Base-by-base conservation (phyloP, 2,888 invertebrate species). In the Lordiphosa fenestrarum region DNA sequence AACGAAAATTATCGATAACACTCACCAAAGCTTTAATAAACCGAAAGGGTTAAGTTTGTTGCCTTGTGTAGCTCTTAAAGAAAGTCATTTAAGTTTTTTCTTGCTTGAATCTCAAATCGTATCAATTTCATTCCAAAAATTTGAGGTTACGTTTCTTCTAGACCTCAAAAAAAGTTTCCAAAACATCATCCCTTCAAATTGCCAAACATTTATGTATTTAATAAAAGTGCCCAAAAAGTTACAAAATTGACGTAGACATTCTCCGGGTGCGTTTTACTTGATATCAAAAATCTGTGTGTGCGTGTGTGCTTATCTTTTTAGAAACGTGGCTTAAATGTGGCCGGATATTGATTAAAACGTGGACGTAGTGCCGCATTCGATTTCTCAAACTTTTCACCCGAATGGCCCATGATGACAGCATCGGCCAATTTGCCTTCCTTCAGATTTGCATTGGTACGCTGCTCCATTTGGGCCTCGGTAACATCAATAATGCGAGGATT, bases 401-500 rank as follows among this genome's bases (percentile, higher is more conserved):
- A 54, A 19, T 88, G 85, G 2, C 89, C 89, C 41, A 89, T 66
- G 12, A 88, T 86, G 9, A 89, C 75, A 2, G 86, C 88, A 19
- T 87, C 86, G 3, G 66, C 71, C 9, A 77, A 44, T 90, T 87
- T 88, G 5, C 73, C 71, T 21, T 81, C 83, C 15, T 51, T 57
- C 55, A 83, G 82, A 7, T 75, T 73, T 3, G 48, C 51, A 37
- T 55, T 50, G 3, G 37, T 19, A 0, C 58, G 63, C 0, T 78
- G 64, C 7, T 73, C 46, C 2, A 69, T 48, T 52, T 57, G 80
- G 0, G 73, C 92, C 89, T 93, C 93, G 46, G 92, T 91, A 5
- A 94, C 92, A 73, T 92, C 92, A 4, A 93, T 91, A 36, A 93
- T 90, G 15, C 90, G 90, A 0, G 92, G 91, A 59, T 91, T 91